A percentile compares a stretch with the other conserved stretches of the same genome.
These are phyloP conservation scores for Mormyrops boulengeri DNA, from an alignment of 2,797 vertebrate genomes.

Conservation along the genomic window DNA sequence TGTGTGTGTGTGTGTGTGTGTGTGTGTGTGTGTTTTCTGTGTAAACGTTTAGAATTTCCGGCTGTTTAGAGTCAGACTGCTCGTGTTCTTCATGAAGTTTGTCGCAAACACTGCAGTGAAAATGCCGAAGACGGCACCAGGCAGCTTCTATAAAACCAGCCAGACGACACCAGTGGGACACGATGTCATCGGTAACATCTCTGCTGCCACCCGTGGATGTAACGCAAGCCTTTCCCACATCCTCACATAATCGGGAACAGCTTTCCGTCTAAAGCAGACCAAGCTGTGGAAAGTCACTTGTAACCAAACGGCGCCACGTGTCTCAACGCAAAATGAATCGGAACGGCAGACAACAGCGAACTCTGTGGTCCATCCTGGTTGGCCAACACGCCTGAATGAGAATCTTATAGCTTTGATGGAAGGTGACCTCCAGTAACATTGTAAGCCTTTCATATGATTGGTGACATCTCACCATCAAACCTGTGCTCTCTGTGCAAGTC, in stretches of 20 bases:
- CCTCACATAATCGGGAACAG: background rate
- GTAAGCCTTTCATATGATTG: background rate
- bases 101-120: background rate
- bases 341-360: background rate
- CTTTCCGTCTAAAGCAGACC: background rate
- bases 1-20: background rate
- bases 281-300: background rate
- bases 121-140: background rate
- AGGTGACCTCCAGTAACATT: background rate
- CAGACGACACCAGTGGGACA: background rate
- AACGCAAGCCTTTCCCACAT: background rate
- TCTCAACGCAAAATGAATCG: background rate
- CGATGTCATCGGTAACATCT: background rate
- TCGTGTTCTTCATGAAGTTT: background rate
- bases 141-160: background rate
- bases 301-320: background rate
- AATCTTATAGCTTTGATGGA: background rate
- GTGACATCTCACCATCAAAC: background rate
- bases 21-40: background rate
- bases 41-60: background rate
- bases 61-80: background rate
- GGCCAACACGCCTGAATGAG: background rate
- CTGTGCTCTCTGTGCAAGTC: background rate
- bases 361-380: background rate
- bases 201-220: background rate